Evolutionary conservation across 2,888 invertebrate genomes (phyloP).

Genomic region (Oxytorus armatus): DNA sequence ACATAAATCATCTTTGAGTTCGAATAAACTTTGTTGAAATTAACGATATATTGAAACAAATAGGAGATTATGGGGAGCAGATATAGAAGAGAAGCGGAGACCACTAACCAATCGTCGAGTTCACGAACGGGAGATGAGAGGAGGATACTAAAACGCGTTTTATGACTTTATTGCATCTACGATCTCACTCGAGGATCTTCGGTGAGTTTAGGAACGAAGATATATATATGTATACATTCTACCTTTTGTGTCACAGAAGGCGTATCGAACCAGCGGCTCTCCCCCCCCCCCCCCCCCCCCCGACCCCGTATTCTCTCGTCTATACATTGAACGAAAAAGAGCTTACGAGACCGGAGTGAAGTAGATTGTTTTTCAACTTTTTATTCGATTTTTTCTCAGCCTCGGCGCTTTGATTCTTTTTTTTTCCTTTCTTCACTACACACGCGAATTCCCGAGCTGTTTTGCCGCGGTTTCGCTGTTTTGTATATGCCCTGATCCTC

Average conservation of each 20-base stretch:
- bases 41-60: background rate
- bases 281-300: constrained; percentile 23
- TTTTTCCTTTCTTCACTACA: constrained; percentile 1
- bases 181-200: constrained; percentile 34
- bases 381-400: constrained; percentile 15
- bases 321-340: constrained; percentile 35
- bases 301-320: constrained; percentile 39
- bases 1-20: too few relatives aligned
- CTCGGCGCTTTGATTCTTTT: constrained; percentile 5
- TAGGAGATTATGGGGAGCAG: background rate
- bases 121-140: constrained; percentile 38
- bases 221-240: constrained; percentile 51
- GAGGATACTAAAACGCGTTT: constrained; percentile 69
- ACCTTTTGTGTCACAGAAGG: constrained; percentile 44
- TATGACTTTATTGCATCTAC: constrained; percentile 73
- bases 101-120: constrained; percentile 25
- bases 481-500: constrained; percentile 44
- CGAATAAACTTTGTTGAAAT: background rate
- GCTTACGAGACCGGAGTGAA: constrained; percentile 38
- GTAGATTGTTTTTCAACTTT: constrained; percentile 35
- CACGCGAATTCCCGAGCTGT: constrained; percentile 38
- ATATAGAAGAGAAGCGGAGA: constrained; percentile 26
- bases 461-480: constrained; percentile 18
- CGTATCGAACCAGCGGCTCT: constrained; percentile 25
- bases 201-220: constrained; percentile 14